A percentile compares a stretch with the other conserved stretches of the same genome.
phyloP scores from a whole-genome alignment of 2,797 vertebrate species.

The Sphaeramia orbicularis region DNA sequence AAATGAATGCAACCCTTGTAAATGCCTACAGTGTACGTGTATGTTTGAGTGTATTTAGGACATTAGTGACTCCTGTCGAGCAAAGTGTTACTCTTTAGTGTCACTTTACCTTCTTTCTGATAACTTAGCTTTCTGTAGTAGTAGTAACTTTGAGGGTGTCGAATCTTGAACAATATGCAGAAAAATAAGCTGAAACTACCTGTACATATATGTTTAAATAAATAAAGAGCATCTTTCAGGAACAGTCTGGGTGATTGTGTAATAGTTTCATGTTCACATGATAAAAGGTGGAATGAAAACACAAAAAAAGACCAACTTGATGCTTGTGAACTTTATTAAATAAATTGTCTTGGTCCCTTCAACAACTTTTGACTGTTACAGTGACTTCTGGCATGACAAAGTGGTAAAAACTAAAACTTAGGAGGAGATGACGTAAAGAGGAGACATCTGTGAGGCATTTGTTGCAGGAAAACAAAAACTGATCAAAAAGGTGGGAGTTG shows the following conservation, averaged over 20 bases:
- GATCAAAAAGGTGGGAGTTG: slow-evolving; percentile 10
- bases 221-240: slow-evolving; percentile 87
- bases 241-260: slow-evolving; percentile 14
- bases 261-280: too few relatives aligned
- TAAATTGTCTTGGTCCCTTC: slow-evolving; percentile 93
- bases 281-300: background rate
- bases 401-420: slow-evolving; percentile 26
- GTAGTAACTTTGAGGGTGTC: slow-evolving; percentile 67
- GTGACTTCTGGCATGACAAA: slow-evolving; percentile 45
- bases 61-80: slow-evolving; percentile 63
- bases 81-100: slow-evolving; percentile 49
- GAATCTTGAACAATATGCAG: slow-evolving; percentile 75
- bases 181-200: slow-evolving; percentile 68
- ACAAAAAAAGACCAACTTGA: slow-evolving; percentile 52
- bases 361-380: slow-evolving; percentile 83
- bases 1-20: slow-evolving; percentile 72
- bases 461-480: slow-evolving; percentile 28
- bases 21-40: slow-evolving; percentile 66
- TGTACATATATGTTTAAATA: slow-evolving; percentile 85
- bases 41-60: slow-evolving; percentile 75
- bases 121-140: slow-evolving; percentile 65
- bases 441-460: slow-evolving; percentile 14
- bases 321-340: slow-evolving; percentile 98
- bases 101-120: slow-evolving; percentile 60
- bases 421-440: background rate